These are phyloP conservation scores for Dichetophora obliterata DNA, from an alignment of 2,888 invertebrate genomes.

Conservation along the genomic window DNA sequence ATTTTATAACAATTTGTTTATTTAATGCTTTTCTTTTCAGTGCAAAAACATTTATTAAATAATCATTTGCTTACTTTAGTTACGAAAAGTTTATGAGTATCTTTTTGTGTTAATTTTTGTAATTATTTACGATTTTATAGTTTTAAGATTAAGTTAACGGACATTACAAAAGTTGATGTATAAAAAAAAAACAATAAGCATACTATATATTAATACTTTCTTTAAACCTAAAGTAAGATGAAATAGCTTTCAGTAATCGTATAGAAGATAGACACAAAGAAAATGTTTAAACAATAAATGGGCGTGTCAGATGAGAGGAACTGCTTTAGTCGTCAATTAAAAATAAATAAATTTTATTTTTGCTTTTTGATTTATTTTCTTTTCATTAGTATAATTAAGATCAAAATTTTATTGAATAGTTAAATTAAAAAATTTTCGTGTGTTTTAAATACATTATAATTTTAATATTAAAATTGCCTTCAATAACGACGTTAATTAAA, in stretches of 20 bases:
- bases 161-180: background rate
- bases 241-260: too few relatives aligned
- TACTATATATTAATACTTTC: background rate
- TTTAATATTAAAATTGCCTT: background rate
- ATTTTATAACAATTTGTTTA: background rate
- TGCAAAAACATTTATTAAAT: background rate
- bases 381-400: background rate
- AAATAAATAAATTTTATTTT: constrained; percentile 21
- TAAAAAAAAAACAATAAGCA: background rate
- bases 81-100: constrained; percentile 62
- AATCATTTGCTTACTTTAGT: constrained; percentile 43
- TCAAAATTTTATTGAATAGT: background rate
- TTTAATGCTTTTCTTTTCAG: background rate
- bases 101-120: constrained; percentile 59
- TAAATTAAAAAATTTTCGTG: background rate
- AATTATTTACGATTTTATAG: background rate
- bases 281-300: background rate
- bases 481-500: background rate
- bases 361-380: background rate
- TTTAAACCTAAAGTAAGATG: background rate
- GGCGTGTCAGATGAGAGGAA: constrained; percentile 41
- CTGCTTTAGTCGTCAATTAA: constrained; percentile 32
- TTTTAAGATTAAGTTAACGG: background rate
- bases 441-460: background rate
- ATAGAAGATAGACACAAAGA: too few relatives aligned